phyloP scores from a whole-genome alignment of 2,888 invertebrate species.

The Clepsis dumicolana region DNA sequence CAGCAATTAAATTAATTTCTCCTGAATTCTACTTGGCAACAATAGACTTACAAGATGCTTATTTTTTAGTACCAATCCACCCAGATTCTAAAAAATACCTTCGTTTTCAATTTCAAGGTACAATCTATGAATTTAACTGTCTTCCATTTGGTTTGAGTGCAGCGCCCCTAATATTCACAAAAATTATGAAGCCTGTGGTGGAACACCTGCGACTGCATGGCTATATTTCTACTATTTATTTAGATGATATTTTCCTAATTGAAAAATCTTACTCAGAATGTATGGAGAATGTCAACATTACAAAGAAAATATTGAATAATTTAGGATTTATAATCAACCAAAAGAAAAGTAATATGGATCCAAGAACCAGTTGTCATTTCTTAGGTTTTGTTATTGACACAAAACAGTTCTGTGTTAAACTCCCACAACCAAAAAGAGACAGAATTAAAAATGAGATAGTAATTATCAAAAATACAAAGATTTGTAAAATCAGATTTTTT shows the following conservation, averaged over 20 bases:
- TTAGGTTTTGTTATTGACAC: slow-evolving; percentile 20
- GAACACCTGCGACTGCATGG: slow-evolving; percentile 1
- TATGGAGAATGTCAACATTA: neutral
- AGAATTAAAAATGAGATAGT: neutral
- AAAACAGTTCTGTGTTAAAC: neutral
- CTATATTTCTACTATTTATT: slow-evolving; percentile 15
- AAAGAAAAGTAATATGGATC: slow-evolving; percentile 23
- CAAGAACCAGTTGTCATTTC: slow-evolving; percentile 18
- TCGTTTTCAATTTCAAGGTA: slow-evolving; percentile 16
- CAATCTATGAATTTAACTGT: slow-evolving; percentile 24
- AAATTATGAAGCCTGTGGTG: slow-evolving; percentile 23
- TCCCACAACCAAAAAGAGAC: slow-evolving; percentile 16
- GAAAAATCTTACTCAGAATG: slow-evolving; percentile 20
- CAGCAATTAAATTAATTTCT: slow-evolving; percentile 38
- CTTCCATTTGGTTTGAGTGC: slow-evolving; percentile 20
- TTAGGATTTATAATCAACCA: slow-evolving; percentile 27
- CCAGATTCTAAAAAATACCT: slow-evolving; percentile 5
- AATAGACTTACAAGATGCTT: slow-evolving; percentile 26
- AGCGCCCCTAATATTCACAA: slow-evolving; percentile 27
- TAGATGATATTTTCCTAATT: slow-evolving; percentile 27
- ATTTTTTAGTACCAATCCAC: slow-evolving; percentile 21
- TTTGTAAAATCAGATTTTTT: neutral
- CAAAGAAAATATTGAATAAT: slow-evolving; percentile 11
- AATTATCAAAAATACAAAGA: neutral
- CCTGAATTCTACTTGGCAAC: slow-evolving; percentile 21